Percentiles rank a stretch among this genome's conserved stretches.
These are phyloP conservation scores for Zoanthus sansibaricus DNA, from an alignment of 92 coral and sea anemone species.

Conservation along the genomic window DNA sequence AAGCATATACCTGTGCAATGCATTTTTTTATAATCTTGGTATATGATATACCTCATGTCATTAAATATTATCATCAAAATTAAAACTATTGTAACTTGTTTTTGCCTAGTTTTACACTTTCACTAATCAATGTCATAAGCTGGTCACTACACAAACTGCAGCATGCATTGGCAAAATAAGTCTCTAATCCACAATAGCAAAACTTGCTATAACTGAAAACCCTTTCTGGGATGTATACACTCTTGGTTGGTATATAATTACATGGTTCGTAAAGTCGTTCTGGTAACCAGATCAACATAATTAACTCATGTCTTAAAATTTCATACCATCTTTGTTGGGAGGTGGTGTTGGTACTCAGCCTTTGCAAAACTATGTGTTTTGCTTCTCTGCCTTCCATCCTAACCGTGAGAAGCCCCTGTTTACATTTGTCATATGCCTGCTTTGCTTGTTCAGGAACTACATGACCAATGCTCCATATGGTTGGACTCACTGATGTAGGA, in stretches of 20 bases:
- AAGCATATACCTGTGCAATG: background rate
- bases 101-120: background rate
- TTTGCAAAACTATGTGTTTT: background rate
- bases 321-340: background rate
- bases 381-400: background rate
- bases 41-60: background rate
- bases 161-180: slow-evolving; percentile 12
- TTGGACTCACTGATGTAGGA: background rate
- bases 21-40: background rate
- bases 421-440: background rate
- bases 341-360: background rate
- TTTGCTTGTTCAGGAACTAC: background rate
- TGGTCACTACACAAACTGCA: slow-evolving; percentile 10
- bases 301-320: background rate
- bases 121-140: background rate
- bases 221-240: no score
- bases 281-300: no score
- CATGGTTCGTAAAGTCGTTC: no score
- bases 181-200: slow-evolving; percentile 50
- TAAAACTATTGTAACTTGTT: background rate
- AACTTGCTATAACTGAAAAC: background rate
- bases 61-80: background rate
- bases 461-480: background rate
- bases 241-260: no score
- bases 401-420: background rate